phyloP scores from a whole-genome alignment of 2,888 invertebrate genomes.

The Steinernema carpocapsae region DNA sequence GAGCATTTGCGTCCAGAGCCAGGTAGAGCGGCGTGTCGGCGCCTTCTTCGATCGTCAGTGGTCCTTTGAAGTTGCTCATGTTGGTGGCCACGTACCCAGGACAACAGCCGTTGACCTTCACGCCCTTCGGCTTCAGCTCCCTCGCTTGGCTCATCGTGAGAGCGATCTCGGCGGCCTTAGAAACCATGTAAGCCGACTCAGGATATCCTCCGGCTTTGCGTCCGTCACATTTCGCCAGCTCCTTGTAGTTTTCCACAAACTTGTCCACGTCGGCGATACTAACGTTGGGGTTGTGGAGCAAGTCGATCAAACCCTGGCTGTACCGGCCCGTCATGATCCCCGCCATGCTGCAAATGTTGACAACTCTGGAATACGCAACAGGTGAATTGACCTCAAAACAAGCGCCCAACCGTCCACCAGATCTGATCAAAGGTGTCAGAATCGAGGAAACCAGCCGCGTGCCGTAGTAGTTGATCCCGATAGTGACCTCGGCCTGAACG shows the following conservation, averaged over 20 bases:
- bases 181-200: conserved; percentile 76
- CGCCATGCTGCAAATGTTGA: conserved; percentile 45
- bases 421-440: conserved; percentile 78
- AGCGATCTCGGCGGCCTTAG: conserved; percentile 80
- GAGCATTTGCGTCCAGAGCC: conserved; percentile 70
- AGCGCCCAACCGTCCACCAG: conserved; percentile 73
- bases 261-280: conserved; percentile 75
- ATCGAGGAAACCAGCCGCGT: conserved; percentile 76
- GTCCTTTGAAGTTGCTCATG: conserved; percentile 78
- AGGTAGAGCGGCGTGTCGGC: conserved; percentile 75
- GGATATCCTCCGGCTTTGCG: conserved; percentile 74
- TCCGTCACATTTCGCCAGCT: conserved; percentile 69
- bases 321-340: conserved; percentile 44
- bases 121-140: conserved; percentile 34
- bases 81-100: conserved; percentile 83
- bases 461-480: conserved; percentile 78
- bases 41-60: conserved; percentile 71
- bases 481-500: conserved; percentile 78
- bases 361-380: conserved; percentile 69
- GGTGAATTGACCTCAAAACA: background rate
- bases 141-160: conserved; percentile 75
- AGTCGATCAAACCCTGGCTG: conserved; percentile 36
- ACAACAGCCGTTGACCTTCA: conserved; percentile 63
- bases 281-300: conserved; percentile 37
- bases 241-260: conserved; percentile 77